Evolutionary conservation across 2,113 vertebrate genomes (phyloP), one percentile per base, ranked within the genome.

Genomic region (Gorsachius goisagi): DNA sequence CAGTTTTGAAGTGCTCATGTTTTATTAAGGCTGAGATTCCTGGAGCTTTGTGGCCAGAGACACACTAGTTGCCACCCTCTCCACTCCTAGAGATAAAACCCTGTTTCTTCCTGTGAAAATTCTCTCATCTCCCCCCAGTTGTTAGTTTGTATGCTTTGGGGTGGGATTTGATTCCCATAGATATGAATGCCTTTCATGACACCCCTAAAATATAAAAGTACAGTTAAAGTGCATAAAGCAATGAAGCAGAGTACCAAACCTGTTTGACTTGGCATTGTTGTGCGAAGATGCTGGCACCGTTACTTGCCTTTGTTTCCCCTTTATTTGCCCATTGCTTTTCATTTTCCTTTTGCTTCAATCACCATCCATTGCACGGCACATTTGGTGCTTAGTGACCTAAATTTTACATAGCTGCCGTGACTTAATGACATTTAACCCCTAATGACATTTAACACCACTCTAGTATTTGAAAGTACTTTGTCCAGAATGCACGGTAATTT

Each of bases 21-120:
- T 94, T 93, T 93, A 92, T 93, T 96, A 82, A 92, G 87, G 44
- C 44, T 13, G 47, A 84, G 60, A 82, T 82, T 92, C 62, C 44
- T 35, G 52, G 68, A 78, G 68, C 71, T 92, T 50, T 85, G 49
- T 55, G 77, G 84, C 52, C 85, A 47, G 87, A 86, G n/a, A 27
- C 16, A 30, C 4, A 16, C 62, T n/a, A 9, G 30, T 92, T 78
- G 49, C 39, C 28, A 39, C 32, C 28, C 11, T 77, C 55, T 73
- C 59, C 7, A 9, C 21, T 85, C 14, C 26, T 67, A n/a, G 72
- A 90, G 64, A 83, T 63, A 74, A 95, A 88, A 24, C 20, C 6
- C 15, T 0, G 0, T 59, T 94, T 68, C 35, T 93, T 72, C 64
- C 44, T 12, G 19, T 52, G 44, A 69, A 88, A 86, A 26, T 63